A percentile compares a stretch with the other conserved stretches of the same genome.
phyloP scores from a whole-genome alignment of 2,113 vertebrate genomes.

The Struthio camelus region DNA sequence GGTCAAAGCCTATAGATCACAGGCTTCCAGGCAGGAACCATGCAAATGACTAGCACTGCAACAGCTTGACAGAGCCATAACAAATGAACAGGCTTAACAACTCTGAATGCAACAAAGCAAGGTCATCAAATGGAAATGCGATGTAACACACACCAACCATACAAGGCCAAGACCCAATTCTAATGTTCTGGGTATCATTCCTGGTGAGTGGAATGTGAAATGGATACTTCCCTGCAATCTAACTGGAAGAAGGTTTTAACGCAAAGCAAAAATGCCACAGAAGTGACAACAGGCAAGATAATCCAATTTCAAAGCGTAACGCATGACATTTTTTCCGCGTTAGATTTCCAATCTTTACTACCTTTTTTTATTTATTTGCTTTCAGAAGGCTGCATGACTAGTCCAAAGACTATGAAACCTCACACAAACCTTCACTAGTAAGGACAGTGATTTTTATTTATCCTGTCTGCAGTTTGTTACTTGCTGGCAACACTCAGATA shows the following conservation, averaged over 20 bases:
- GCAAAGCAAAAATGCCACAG: not conserved
- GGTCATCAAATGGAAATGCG: not conserved
- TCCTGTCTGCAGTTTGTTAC: not conserved
- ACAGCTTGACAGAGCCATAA: not conserved
- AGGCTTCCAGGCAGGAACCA: not conserved
- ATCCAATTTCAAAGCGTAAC: not conserved
- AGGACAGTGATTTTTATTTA: not conserved
- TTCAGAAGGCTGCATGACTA: not conserved
- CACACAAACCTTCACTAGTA: not conserved
- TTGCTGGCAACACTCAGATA: not conserved
- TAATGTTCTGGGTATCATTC: not conserved
- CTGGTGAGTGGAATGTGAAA: not conserved
- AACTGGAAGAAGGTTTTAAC: not conserved
- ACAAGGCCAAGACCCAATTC: not conserved
- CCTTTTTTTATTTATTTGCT: not conserved
- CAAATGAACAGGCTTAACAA: not conserved
- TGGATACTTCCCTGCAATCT: not conserved
- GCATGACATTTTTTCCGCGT: not conserved
- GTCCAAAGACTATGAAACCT: not conserved
- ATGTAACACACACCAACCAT: not conserved
- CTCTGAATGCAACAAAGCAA: not conserved
- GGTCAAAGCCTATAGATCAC: not conserved
- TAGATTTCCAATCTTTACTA: not conserved
- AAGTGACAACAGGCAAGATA: not conserved
- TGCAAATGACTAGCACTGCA: not conserved